These are phyloP conservation scores for Proctacanthus coquilletti DNA, from an alignment of 1,140 invertebrate genomes.

Conservation along the genomic window DNA sequence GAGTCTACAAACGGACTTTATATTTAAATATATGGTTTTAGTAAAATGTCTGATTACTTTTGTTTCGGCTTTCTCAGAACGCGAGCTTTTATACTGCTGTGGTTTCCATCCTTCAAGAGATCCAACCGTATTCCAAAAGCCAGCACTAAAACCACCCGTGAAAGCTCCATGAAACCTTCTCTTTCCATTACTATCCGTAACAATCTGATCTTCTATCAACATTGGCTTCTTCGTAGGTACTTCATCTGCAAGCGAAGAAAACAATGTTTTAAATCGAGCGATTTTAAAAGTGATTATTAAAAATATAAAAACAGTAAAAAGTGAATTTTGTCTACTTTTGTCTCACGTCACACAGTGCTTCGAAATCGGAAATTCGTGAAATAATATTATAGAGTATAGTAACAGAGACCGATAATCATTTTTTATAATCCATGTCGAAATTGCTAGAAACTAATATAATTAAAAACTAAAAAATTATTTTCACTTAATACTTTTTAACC, in stretches of 20 bases:
- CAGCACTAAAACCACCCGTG: conserved; percentile 97
- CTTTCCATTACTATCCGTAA: conserved; percentile 76
- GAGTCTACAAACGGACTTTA: conserved; percentile 14
- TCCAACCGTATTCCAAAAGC: conserved; percentile 94
- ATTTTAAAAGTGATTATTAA: no score
- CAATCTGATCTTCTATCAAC: conserved; percentile 77
- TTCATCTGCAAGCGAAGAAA: conserved; percentile 42
- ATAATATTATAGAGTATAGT: no score
- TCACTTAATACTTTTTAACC: no score
- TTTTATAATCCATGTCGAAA: no score
- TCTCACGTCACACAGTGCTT: no score
- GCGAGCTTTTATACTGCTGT: conserved; percentile 78
- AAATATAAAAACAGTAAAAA: conserved; percentile 13
- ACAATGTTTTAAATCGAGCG: no score
- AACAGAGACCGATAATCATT: no score
- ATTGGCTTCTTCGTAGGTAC: conserved; percentile 66
- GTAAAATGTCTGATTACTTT: not conserved
- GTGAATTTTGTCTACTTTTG: conserved; percentile 7
- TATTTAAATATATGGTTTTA: not conserved
- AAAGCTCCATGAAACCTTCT: conserved; percentile 97
- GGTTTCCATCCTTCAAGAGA: conserved; percentile 92
- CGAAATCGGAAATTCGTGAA: no score
- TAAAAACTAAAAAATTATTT: no score
- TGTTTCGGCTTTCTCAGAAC: conserved; percentile 43
- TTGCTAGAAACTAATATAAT: no score